These are phyloP conservation scores for Brachionus asplanchnoidis DNA, from an alignment of 1,140 invertebrate species.

Conservation along the genomic window DNA sequence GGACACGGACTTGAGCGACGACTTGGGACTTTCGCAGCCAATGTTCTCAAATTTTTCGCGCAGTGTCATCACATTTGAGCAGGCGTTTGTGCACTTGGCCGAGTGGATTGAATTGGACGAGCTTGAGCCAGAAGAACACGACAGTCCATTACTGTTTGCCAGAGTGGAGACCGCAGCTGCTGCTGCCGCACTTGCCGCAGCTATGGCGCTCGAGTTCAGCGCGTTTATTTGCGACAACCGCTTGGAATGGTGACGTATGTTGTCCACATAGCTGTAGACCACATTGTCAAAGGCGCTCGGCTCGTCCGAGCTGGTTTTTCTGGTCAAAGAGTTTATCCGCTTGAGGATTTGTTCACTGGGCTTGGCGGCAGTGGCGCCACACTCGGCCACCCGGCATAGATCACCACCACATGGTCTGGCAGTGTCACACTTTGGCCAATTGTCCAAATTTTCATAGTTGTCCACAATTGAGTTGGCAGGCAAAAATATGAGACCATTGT, in stretches of 20 bases:
- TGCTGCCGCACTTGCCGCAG: neutral
- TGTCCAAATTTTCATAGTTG: neutral
- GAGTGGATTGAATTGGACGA: neutral
- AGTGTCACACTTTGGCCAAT: neutral
- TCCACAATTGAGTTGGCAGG: neutral
- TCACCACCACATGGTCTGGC: neutral
- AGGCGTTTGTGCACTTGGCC: neutral
- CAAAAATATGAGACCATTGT: slow-evolving; percentile 31
- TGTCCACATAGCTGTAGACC: slow-evolving; percentile 39
- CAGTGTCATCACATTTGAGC: neutral
- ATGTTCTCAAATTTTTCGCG: neutral
- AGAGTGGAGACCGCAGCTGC: neutral
- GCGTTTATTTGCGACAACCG: slow-evolving; percentile 10
- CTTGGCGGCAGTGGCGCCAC: neutral
- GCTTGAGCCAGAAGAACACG: neutral
- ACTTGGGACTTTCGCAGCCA: neutral
- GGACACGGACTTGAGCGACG: neutral
- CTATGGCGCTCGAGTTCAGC: neutral
- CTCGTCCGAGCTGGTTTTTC: neutral
- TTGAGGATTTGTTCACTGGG: slow-evolving; percentile 23
- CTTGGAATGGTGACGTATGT: slow-evolving; percentile 28
- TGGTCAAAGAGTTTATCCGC: slow-evolving; percentile 9
- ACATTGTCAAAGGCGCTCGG: slow-evolving; percentile 27
- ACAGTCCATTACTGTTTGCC: neutral
- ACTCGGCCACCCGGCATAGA: neutral